Base-by-base conservation (phyloP, 2,113 vertebrate species). In the Centropus unirufus region DNA sequence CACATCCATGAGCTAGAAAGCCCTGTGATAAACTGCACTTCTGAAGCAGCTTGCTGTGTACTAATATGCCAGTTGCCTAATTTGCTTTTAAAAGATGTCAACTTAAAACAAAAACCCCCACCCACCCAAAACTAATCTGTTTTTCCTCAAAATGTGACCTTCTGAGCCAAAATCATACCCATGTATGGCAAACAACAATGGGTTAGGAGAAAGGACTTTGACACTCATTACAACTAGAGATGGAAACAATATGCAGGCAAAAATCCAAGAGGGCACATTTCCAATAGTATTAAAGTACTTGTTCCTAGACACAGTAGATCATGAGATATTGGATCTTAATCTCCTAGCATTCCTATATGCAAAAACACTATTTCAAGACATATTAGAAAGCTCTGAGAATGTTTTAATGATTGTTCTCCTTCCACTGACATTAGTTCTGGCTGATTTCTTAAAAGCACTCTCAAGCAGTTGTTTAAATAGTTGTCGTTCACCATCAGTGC, bases 321-420 rank as follows among this genome's bases (percentile, higher is more conserved):
- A 86, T 74, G 78, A 94, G 89, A 92, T 96, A 92, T 87, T 91
- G 78, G 66, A 73, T 92, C 78, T 94, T 95, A 96, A 94, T 95
- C 89, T 92, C 40, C 72, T 93, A 70, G 75, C 55, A 91, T 85
- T 96, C 57, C 54, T 92, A 67, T 75, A 93, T 67, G 73, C 76
- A 85, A 61, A 51, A 81, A 77, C 0, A 2, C 63, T 83, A 80
- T 94, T 95, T 96, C 59, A 94, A 94, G 87, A 57, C 32, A 57
- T 86, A 88, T 57, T 93, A 92, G 68, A 89, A 93, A 74, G 39
- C 63, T 90, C 26, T 73, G 64, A 83, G 76, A 86, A 88, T 66
- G 46, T 84, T 94, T 90, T 87, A 85, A 83, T 93, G 92, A 88
- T 91, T 63, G 63, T 62, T 92, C 72, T 85, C 51, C 40, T 74